Percentiles rank a stretch among this genome's conserved stretches.
phyloP scores from a whole-genome alignment of 2,797 vertebrate species.

The Limosa lapponica region DNA sequence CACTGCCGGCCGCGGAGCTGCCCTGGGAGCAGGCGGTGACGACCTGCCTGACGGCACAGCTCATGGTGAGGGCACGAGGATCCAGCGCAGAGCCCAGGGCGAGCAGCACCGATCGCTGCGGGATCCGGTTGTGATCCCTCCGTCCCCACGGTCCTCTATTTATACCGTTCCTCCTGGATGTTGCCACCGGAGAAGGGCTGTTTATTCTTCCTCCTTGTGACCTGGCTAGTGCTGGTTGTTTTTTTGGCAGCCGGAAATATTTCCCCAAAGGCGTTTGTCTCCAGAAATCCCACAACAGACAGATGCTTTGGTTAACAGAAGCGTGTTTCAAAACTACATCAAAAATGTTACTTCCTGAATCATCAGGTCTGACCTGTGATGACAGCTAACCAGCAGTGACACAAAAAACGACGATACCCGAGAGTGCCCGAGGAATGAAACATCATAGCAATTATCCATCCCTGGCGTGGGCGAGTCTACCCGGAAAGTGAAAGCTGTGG shows the following conservation, averaged over 20 bases:
- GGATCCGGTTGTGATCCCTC: neutral
- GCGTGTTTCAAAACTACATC: conserved; percentile 60
- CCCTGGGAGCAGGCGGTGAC: conserved; percentile 39
- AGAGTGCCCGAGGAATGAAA: conserved; percentile 41
- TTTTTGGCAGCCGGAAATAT: conserved; percentile 46
- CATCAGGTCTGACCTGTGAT: conserved; percentile 68
- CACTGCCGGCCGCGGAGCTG: neutral
- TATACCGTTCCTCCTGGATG: conserved; percentile 42
- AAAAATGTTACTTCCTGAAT: conserved; percentile 69
- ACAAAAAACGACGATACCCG: conserved; percentile 11
- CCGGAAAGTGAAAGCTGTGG: conserved; percentile 42
- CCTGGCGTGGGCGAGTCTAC: conserved; percentile 3
- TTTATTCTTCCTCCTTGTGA: conserved; percentile 54
- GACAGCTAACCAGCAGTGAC: conserved; percentile 40
- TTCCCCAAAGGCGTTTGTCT: conserved; percentile 70
- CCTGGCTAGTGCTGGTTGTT: conserved; percentile 13
- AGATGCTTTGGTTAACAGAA: conserved; percentile 72
- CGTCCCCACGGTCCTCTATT: conserved; percentile 44
- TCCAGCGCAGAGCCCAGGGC: conserved; percentile 6
- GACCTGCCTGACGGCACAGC: conserved; percentile 52
- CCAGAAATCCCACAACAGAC: conserved; percentile 69
- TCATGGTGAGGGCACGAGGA: conserved; percentile 27
- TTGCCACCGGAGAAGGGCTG: conserved; percentile 12
- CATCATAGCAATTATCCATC: conserved; percentile 22
- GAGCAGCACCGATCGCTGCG: neutral